Percentiles rank a stretch among this genome's conserved stretches.
These are phyloP conservation scores for Oncopeltus fasciatus DNA, from an alignment of 1,140 invertebrate species.

Conservation along the genomic window DNA sequence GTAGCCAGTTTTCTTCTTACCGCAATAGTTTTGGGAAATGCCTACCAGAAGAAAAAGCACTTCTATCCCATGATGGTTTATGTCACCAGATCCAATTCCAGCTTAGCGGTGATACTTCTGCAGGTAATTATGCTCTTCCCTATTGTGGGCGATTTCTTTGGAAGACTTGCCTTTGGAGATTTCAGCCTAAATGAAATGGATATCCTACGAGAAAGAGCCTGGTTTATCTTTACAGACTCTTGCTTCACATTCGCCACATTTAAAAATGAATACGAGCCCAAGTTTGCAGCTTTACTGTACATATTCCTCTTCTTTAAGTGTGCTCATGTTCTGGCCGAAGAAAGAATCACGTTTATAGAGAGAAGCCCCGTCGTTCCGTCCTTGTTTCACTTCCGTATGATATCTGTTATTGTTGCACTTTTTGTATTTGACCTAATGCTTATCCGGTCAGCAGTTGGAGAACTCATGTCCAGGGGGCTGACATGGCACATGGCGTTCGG, in stretches of 20 bases:
- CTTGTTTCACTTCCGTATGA: slow-evolving; percentile 9
- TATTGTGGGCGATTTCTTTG: background rate
- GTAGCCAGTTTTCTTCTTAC: background rate
- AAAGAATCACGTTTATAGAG: slow-evolving; percentile 13
- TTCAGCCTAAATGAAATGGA: slow-evolving; percentile 1
- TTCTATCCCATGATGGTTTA: slow-evolving; percentile 14
- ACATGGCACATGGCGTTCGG: slow-evolving; percentile 9
- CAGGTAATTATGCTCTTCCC: background rate
- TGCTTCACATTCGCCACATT: slow-evolving; percentile 52
- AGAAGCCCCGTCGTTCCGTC: slow-evolving; percentile 4
- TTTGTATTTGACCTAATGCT: background rate
- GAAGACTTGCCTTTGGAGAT: slow-evolving; percentile 8
- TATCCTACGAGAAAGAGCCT: slow-evolving; percentile 45
- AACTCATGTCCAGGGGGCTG: background rate
- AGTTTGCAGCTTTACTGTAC: background rate
- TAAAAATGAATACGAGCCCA: slow-evolving; percentile 12
- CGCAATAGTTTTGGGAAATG: background rate
- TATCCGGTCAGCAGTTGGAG: background rate
- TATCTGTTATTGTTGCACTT: slow-evolving; percentile 1
- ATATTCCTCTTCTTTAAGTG: slow-evolving; percentile 8
- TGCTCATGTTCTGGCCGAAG: slow-evolving; percentile 9
- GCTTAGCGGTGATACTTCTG: background rate
- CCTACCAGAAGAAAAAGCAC: slow-evolving; percentile 10
- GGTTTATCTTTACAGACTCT: slow-evolving; percentile 51
- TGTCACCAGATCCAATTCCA: slow-evolving; percentile 1